Percentiles rank a stretch among this genome's conserved stretches.
These are phyloP conservation scores for Julus scandinavius DNA, from an alignment of 2,888 invertebrate species.

Conservation along the genomic window DNA sequence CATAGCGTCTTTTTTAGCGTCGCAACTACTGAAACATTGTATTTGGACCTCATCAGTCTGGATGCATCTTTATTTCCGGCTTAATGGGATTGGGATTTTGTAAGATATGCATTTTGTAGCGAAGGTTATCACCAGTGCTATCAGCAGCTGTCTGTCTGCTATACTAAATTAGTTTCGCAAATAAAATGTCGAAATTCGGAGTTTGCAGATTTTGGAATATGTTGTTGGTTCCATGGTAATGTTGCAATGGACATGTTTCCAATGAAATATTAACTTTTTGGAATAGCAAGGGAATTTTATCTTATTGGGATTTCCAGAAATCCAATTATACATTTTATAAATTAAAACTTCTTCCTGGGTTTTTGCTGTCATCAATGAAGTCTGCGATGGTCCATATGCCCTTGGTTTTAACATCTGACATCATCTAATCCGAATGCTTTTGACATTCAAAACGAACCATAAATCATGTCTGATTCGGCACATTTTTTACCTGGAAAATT, in stretches of 20 bases:
- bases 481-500: too few relatives aligned
- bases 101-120: background rate
- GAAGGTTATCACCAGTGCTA: background rate
- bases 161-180: background rate
- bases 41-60: background rate
- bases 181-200: background rate
- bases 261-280: too few relatives aligned
- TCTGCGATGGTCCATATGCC: too few relatives aligned
- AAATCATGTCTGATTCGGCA: background rate
- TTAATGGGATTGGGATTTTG: slow-evolving; percentile 19
- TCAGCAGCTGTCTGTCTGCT: background rate
- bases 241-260: too few relatives aligned
- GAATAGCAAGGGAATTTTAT: too few relatives aligned
- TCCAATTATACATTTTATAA: too few relatives aligned
- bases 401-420: background rate
- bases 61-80: background rate
- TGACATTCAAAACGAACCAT: background rate
- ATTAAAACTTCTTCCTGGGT: too few relatives aligned
- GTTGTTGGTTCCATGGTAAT: too few relatives aligned
- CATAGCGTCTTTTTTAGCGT: background rate
- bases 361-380: too few relatives aligned
- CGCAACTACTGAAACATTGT: background rate
- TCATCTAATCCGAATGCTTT: background rate
- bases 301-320: too few relatives aligned
- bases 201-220: too few relatives aligned